Evolutionary conservation across 2,888 invertebrate species (phyloP).

Genomic region (Tetragnatha montana): DNA sequence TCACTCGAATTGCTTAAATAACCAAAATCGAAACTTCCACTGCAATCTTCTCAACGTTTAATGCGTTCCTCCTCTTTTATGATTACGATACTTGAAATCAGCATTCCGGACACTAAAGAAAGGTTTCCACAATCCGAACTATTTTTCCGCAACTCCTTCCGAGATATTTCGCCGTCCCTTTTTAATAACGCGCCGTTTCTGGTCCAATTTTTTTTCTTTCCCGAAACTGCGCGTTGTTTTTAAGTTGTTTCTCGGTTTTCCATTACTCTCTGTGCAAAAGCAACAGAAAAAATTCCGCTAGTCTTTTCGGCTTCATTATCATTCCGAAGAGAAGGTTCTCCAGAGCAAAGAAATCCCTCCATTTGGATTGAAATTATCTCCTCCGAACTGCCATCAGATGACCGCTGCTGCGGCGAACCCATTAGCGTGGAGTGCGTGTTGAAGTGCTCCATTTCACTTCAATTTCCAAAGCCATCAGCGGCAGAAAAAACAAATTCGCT

Average conservation of each 20-base stretch:
- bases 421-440: slow-evolving; percentile 19
- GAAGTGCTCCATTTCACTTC: background rate
- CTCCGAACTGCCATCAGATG: slow-evolving; percentile 11
- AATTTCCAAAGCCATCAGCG: background rate
- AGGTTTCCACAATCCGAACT: background rate
- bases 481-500: slow-evolving; percentile 6
- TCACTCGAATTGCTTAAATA: too few relatives aligned
- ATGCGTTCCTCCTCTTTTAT: too few relatives aligned
- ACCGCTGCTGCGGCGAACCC: background rate
- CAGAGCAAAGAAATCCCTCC: background rate
- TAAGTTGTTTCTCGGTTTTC: background rate
- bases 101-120: background rate
- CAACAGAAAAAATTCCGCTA: background rate
- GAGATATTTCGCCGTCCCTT: background rate
- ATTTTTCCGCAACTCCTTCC: background rate
- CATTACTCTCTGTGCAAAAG: background rate
- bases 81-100: background rate
- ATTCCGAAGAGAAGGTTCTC: background rate
- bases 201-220: background rate
- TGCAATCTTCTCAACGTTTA: too few relatives aligned
- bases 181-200: background rate
- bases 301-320: too few relatives aligned
- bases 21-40: too few relatives aligned
- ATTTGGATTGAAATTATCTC: slow-evolving; percentile 9
- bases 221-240: background rate